Evolutionary conservation across 2,888 invertebrate genomes (phyloP).

Genomic region (Oscheius myriophilus): DNA sequence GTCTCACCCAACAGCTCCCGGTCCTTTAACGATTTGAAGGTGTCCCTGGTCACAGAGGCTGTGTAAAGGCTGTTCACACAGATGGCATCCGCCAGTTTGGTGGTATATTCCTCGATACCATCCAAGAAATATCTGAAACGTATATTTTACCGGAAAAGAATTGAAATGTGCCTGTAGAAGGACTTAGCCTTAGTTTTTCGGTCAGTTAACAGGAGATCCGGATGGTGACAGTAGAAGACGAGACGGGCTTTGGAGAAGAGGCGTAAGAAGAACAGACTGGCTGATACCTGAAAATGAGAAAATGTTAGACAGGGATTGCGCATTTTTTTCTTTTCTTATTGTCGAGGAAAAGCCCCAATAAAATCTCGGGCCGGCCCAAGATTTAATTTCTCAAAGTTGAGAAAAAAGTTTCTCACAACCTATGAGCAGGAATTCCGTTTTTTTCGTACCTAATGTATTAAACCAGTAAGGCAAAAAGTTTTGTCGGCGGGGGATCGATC

Average conservation of each 20-base stretch:
- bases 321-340: no score
- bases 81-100: slow-evolving; percentile 86
- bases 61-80: slow-evolving; percentile 97
- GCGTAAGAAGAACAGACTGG: slow-evolving; percentile 87
- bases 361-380: no score
- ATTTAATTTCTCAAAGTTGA: no score
- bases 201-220: slow-evolving; percentile 88
- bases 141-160: background rate
- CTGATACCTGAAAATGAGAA: slow-evolving; percentile 80
- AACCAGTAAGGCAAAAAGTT: no score
- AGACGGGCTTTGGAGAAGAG: slow-evolving; percentile 73
- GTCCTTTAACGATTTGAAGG: slow-evolving; percentile 49
- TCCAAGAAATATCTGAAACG: slow-evolving; percentile 79
- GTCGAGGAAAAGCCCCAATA: no score
- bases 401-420: no score
- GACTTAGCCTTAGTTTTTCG: slow-evolving; percentile 81
- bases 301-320: no score
- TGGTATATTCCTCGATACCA: slow-evolving; percentile 87
- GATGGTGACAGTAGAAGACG: slow-evolving; percentile 97
- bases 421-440: no score
- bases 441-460: no score
- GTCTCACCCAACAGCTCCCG: slow-evolving; percentile 16
- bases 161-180: slow-evolving; percentile 60
- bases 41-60: slow-evolving; percentile 67
- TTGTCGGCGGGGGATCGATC: no score